phyloP scores from a whole-genome alignment of 2,797 vertebrate genomes.

The Myotis findleyi region DNA sequence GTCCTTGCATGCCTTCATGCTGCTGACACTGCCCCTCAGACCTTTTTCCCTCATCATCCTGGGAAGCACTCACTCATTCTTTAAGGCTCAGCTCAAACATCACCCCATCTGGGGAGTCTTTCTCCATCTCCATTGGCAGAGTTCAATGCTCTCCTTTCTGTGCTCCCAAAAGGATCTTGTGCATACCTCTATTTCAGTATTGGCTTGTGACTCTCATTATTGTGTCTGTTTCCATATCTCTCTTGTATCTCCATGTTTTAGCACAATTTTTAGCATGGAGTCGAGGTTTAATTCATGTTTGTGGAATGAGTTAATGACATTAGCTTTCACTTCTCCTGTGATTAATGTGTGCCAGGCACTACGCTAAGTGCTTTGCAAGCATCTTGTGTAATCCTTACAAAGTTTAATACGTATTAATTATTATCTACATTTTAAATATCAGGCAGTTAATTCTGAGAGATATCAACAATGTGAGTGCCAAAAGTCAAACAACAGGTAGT shows the following conservation, averaged over 20 bases:
- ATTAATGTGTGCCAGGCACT: not conserved
- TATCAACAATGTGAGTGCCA: constrained; percentile 1
- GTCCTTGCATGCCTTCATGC: constrained; percentile 50
- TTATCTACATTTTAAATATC: constrained; percentile 34
- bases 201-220: not conserved
- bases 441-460: not conserved
- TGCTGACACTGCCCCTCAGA: not conserved
- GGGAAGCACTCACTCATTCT: not conserved
- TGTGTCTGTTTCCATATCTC: not conserved
- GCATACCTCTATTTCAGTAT: not conserved
- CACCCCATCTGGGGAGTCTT: not conserved
- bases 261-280: not conserved
- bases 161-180: not conserved
- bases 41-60: not conserved
- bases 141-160: not conserved
- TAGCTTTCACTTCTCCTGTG: not conserved
- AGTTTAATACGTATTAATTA: constrained; percentile 12
- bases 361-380: not conserved
- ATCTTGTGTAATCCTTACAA: constrained; percentile 2
- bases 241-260: not conserved
- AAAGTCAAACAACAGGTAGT: constrained; percentile 17
- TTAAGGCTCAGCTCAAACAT: not conserved
- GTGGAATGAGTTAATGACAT: not conserved
- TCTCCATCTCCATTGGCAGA: not conserved
- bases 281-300: not conserved